These are phyloP conservation scores for Tapirus indicus DNA, from an alignment of 2,797 vertebrate genomes.

Conservation along the genomic window DNA sequence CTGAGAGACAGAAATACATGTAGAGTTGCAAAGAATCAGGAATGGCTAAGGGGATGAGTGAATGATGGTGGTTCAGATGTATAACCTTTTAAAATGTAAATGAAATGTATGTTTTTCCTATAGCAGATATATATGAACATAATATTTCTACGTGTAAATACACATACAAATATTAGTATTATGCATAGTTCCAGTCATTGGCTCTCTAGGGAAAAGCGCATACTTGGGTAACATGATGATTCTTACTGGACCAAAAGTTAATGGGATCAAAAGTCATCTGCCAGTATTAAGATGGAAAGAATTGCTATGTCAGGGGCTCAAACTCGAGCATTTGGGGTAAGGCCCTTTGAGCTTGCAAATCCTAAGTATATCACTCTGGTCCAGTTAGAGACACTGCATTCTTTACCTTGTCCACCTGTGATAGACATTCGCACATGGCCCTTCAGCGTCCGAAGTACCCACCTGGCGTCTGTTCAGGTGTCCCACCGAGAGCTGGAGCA, in stretches of 20 bases:
- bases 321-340: not conserved
- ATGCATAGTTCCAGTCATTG: not conserved
- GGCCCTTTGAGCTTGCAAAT: constrained; percentile 29
- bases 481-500: constrained; percentile 97
- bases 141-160: constrained; percentile 79
- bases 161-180: constrained; percentile 73
- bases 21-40: constrained; percentile 63
- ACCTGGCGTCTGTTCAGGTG: constrained; percentile 98
- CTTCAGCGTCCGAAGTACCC: constrained; percentile 86
- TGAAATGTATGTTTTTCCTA: constrained; percentile 72
- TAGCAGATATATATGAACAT: constrained; percentile 60
- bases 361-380: constrained; percentile 12
- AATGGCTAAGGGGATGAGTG: constrained; percentile 67
- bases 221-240: constrained; percentile 44
- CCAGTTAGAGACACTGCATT: constrained; percentile 68
- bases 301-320: not conserved
- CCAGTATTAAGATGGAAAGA: not conserved
- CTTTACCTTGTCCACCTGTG: constrained; percentile 69
- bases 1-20: constrained; percentile 67
- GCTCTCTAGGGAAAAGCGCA: constrained; percentile 43
- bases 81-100: constrained; percentile 53
- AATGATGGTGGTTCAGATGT: constrained; percentile 43
- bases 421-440: constrained; percentile 65
- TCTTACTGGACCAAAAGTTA: constrained; percentile 79
- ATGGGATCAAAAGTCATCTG: constrained; percentile 21